These are phyloP conservation scores for Phymorhynchus buccinoides DNA, from an alignment of 1,140 invertebrate species.

Conservation along the genomic window DNA sequence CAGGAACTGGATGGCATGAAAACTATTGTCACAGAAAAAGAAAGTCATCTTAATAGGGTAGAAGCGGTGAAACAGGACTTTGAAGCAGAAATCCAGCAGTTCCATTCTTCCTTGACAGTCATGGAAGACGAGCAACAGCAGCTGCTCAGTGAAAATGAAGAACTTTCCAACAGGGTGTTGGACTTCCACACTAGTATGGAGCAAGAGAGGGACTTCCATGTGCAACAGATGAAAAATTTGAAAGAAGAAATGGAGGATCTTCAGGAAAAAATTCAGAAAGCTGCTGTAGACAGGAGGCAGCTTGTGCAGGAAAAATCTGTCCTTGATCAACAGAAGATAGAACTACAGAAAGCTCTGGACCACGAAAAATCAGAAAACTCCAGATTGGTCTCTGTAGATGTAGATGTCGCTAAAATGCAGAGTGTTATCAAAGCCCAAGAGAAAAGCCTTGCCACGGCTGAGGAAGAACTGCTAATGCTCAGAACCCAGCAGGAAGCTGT, in stretches of 20 bases:
- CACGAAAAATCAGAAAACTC: conserved; percentile 31
- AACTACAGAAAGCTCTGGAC: conserved; percentile 9
- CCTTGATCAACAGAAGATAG: neutral
- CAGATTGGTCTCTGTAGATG: neutral
- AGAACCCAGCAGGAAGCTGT: conserved; percentile 30
- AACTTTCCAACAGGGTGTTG: conserved; percentile 18
- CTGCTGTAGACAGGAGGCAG: neutral
- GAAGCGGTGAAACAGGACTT: conserved; percentile 39
- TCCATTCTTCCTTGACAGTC: conserved; percentile 19
- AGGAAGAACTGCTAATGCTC: conserved; percentile 5
- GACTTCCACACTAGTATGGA: conserved; percentile 27
- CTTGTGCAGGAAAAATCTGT: conserved; percentile 16
- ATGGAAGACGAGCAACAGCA: conserved; percentile 36
- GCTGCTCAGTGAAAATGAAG: conserved; percentile 38
- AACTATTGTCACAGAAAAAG: conserved; percentile 40
- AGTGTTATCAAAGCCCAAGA: neutral
- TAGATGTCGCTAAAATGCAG: neutral
- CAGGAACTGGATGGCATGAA: conserved; percentile 36
- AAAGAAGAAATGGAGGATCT: conserved; percentile 32
- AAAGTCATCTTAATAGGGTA: conserved; percentile 31
- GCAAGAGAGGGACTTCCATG: conserved; percentile 29
- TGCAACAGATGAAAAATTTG: conserved; percentile 30
- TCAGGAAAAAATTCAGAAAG: conserved; percentile 36
- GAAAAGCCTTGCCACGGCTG: neutral
- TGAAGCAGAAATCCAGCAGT: conserved; percentile 35